Conservation (phyloP, 2,797 vertebrate species). For the Lagocephalus sceleratus region DNA sequence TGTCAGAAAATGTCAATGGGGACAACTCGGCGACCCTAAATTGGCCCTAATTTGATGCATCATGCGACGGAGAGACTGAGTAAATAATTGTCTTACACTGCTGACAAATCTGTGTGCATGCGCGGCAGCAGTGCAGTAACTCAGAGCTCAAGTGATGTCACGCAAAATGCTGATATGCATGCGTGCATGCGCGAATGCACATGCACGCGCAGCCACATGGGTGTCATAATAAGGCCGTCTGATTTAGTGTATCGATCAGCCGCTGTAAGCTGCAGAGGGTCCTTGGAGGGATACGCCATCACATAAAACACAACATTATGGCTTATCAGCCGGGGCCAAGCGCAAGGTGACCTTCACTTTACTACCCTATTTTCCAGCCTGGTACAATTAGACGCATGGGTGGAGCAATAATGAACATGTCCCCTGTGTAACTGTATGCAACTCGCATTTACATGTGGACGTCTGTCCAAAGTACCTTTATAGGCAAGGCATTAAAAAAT, state of each 20-base stretch:
- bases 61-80: slow-evolving; percentile 8
- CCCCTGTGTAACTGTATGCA: slow-evolving; percentile 10
- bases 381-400: slow-evolving; percentile 54
- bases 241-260: slow-evolving; percentile 73
- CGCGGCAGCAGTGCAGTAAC: not conserved
- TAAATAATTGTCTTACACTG: slow-evolving; percentile 32
- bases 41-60: slow-evolving; percentile 23
- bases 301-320: slow-evolving; percentile 71
- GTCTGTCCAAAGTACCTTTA: slow-evolving; percentile 7
- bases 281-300: slow-evolving; percentile 58
- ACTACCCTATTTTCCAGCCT: slow-evolving; percentile 47
- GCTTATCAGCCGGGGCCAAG: slow-evolving; percentile 67
- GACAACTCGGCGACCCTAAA: slow-evolving; percentile 34
- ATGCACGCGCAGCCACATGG: slow-evolving; percentile 21
- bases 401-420: slow-evolving; percentile 40
- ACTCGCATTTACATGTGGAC: slow-evolving; percentile 1
- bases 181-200: not conserved
- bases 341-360: slow-evolving; percentile 70
- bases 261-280: slow-evolving; percentile 53
- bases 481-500: not conserved
- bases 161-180: slow-evolving; percentile 14
- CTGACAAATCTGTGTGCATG: slow-evolving; percentile 7
- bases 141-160: not conserved
- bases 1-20: slow-evolving; percentile 51
- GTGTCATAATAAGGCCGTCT: slow-evolving; percentile 56